phyloP scores from a whole-genome alignment of 2,888 invertebrate genomes.

The Melieria crassipennis region DNA sequence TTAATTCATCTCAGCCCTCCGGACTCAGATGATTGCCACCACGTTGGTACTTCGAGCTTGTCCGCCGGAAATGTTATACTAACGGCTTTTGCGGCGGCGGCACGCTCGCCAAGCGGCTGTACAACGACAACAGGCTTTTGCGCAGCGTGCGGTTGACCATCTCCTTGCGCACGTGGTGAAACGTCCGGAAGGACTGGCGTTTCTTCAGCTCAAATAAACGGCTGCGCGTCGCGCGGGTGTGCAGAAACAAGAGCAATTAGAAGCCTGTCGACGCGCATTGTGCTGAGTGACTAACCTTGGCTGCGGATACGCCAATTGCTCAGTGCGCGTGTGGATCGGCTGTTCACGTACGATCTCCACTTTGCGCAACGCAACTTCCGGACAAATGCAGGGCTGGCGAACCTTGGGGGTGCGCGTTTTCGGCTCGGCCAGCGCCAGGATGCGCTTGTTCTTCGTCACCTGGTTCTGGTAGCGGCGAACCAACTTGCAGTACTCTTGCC shows the following conservation, averaged over 20 bases:
- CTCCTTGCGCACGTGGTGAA: constrained; percentile 20
- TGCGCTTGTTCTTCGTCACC: constrained; percentile 25
- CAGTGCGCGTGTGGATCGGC: constrained; percentile 40
- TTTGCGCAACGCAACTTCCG: constrained; percentile 14
- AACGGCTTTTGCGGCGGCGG: constrained; percentile 41
- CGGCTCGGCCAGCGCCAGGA: constrained; percentile 22
- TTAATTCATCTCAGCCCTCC: too few relatives aligned
- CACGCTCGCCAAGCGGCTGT: constrained; percentile 47
- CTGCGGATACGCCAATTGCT: constrained; percentile 45
- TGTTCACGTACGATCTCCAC: constrained; percentile 28
- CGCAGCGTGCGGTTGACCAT: constrained; percentile 42
- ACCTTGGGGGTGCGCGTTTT: constrained; percentile 19
- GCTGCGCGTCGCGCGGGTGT: neutral
- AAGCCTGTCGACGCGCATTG: neutral
- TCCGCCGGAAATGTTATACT: neutral
- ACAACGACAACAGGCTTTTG: constrained; percentile 47
- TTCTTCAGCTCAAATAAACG: constrained; percentile 37
- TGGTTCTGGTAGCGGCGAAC: constrained; percentile 8
- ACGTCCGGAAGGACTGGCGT: constrained; percentile 26
- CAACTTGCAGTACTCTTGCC: constrained; percentile 18
- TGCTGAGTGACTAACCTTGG: constrained; percentile 38
- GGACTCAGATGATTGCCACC: neutral
- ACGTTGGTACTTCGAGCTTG: neutral
- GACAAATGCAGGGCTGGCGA: constrained; percentile 9
- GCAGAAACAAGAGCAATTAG: neutral